Evolutionary conservation across 2,113 vertebrate species (phyloP), one percentile per base, ranked within the genome.

Genomic region (Nettapus auritus): DNA sequence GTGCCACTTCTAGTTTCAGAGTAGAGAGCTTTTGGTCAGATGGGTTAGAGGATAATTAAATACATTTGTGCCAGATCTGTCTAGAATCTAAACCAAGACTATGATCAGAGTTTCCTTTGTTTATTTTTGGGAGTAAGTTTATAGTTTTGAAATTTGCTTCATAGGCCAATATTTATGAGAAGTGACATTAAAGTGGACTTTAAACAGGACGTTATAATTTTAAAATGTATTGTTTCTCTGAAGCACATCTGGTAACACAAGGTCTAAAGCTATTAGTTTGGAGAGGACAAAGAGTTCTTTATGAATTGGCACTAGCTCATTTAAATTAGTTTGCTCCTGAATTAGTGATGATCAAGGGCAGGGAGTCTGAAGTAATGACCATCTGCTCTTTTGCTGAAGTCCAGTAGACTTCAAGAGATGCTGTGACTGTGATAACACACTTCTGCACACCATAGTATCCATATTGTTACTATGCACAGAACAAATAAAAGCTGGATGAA

Each of bases 241-340:
- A 88, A 82, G 68, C 71, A 75, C 88, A 81, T 95, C 84, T 96
- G 90, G 86, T 93, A 95, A 78, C 4, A 4, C 53, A 89, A 82
- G 55, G 66, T 79, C 66, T 90, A 76, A 90, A 55, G 70, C 88
- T 92, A 60, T 94, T 96, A 96, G 94, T 88, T 96, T 95, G 66
- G 55, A 55, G 53, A 80, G 74, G 44, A 96, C 95, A 96, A 93
- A 88, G 89, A 84, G 84, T 82, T 89, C 88, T 87, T 96, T 96
- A 90, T 96, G 88, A 93, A 92, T 75, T 86, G 31, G 38, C 26
- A 33, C 52, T 94, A 79, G 55, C 38, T 55, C 31, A 62, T 50
- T 78, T 70, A 91, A 96, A 86, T 89, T 78, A 84, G 38, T 86
- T 85, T 97, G 59, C 63, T 96, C 3, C 86, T 94, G 90, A 95